Conservation (phyloP, 2,888 invertebrate genomes). For the Parelbella ahira region DNA sequence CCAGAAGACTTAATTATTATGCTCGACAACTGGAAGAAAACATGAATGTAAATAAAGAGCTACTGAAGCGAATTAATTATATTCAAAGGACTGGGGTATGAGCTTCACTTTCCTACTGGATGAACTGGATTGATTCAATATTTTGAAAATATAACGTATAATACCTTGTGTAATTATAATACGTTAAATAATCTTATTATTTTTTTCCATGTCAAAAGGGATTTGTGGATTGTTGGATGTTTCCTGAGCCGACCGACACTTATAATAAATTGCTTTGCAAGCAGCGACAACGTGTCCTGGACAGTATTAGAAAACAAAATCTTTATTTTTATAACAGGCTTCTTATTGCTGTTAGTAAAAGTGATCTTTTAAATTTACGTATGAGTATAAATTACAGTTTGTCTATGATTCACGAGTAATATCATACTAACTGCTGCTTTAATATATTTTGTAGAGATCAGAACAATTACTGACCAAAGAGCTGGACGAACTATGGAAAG, state of each 20-base stretch:
- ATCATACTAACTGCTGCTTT: not conserved
- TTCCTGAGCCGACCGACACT: conserved; percentile 44
- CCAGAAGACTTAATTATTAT: conserved; percentile 70
- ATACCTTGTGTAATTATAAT: no score
- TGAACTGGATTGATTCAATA: no score
- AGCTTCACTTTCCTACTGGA: no score
- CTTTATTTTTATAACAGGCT: conserved; percentile 59
- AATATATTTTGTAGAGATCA: conserved; percentile 54
- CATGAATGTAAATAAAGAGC: conserved; percentile 78
- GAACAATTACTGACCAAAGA: conserved; percentile 64
- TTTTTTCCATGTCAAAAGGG: conserved; percentile 43
- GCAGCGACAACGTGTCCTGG: conserved; percentile 53
- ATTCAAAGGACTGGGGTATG: conserved; percentile 82
- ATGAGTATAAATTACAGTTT: no score
- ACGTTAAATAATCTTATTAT: no score
- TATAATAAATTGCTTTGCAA: conserved; percentile 57
- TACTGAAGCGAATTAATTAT: conserved; percentile 79
- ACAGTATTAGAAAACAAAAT: conserved; percentile 49
- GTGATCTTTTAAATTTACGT: no score
- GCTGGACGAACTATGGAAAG: conserved; percentile 56
- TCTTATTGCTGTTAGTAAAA: conserved; percentile 53
- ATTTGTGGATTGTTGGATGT: conserved; percentile 66
- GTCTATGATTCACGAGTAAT: no score
- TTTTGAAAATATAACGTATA: no score
- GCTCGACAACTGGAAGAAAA: conserved; percentile 63